phyloP scores from a whole-genome alignment of 2,113 vertebrate genomes.

The Alligator sinensis region DNA sequence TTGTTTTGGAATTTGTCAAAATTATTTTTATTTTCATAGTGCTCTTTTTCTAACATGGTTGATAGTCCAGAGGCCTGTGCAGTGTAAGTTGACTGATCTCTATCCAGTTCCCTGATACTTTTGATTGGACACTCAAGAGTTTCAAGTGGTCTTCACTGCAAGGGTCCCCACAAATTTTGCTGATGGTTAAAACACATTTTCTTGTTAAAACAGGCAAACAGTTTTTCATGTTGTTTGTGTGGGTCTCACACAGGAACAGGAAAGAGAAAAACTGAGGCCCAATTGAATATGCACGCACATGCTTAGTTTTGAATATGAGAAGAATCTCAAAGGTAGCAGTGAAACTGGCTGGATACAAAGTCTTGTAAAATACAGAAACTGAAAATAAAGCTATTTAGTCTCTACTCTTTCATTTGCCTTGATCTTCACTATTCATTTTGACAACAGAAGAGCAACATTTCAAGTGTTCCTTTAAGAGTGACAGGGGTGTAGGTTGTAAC shows the following conservation, averaged over 20 bases:
- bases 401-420: neutral
- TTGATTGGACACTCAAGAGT: no score
- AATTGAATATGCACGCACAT: neutral
- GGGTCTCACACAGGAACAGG: neutral
- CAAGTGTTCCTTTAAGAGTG: no score
- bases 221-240: accelerated
- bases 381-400: neutral
- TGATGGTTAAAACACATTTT: neutral
- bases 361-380: neutral
- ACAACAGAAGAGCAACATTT: neutral
- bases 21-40: neutral
- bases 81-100: no score
- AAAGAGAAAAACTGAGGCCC: neutral
- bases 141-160: no score
- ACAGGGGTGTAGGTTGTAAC: no score
- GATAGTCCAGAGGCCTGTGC: no score
- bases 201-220: accelerated
- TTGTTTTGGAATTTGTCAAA: neutral
- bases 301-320: neutral
- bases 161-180: no score
- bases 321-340: accelerated
- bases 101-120: no score
- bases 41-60: neutral
- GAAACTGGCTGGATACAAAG: accelerated
- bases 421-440: neutral